These are phyloP conservation scores for Euproctis similis DNA, from an alignment of 2,888 invertebrate species.

Conservation along the genomic window DNA sequence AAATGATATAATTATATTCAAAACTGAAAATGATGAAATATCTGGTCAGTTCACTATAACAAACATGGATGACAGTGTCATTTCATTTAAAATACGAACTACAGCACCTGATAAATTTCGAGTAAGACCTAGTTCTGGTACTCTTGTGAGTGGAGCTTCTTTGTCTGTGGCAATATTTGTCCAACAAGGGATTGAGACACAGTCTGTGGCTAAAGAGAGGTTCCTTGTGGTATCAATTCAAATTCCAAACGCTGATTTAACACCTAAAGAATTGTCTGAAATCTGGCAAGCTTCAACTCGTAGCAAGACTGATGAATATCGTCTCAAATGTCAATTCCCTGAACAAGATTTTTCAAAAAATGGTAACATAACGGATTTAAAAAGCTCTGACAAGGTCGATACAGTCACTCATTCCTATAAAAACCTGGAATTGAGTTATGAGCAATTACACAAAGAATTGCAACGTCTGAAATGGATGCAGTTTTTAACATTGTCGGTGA, in stretches of 20 bases:
- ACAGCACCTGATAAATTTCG: slow-evolving; percentile 96
- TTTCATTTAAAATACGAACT: slow-evolving; percentile 88
- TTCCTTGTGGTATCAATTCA: slow-evolving; percentile 91
- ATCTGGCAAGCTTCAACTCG: slow-evolving; percentile 82
- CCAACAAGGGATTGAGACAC: slow-evolving; percentile 82
- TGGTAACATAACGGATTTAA: slow-evolving; percentile 37
- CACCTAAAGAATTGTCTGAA: slow-evolving; percentile 79
- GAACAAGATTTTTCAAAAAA: slow-evolving; percentile 54
- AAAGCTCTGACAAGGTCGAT: slow-evolving; percentile 80
- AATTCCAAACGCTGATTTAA: slow-evolving; percentile 73
- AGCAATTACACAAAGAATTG: slow-evolving; percentile 41
- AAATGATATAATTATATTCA: slow-evolving; percentile 82
- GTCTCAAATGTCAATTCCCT: slow-evolving; percentile 80
- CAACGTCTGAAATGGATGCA: slow-evolving; percentile 49
- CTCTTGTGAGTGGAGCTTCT: slow-evolving; percentile 78
- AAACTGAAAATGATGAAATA: slow-evolving; percentile 79
- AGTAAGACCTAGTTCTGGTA: slow-evolving; percentile 91
- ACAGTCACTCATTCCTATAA: slow-evolving; percentile 81
- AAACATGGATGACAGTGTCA: slow-evolving; percentile 76
- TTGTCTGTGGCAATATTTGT: slow-evolving; percentile 83
- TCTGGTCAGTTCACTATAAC: slow-evolving; percentile 80
- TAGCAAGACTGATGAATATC: slow-evolving; percentile 81
- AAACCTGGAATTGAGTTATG: slow-evolving; percentile 51
- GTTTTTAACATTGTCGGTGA: slow-evolving; percentile 44
- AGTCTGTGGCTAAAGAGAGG: slow-evolving; percentile 84